Conservation (phyloP, 2,888 invertebrate genomes). For the Macrophya annulata region DNA sequence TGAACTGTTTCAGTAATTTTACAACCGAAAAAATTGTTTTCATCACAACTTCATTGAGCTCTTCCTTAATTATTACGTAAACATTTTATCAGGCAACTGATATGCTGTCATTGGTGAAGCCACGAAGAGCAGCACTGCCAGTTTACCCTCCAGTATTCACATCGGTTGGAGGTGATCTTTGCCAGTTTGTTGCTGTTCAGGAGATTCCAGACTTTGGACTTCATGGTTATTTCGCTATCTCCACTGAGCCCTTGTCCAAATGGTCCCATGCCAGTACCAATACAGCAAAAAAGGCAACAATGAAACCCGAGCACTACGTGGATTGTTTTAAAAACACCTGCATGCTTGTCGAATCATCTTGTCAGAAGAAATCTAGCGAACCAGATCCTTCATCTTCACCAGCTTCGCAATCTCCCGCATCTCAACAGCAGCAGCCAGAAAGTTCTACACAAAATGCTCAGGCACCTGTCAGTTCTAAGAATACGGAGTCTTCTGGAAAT, state of each 20-base stretch:
- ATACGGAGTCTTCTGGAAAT: neutral
- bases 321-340: conserved; percentile 56
- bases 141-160: conserved; percentile 57
- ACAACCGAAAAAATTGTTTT: neutral
- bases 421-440: conserved; percentile 10
- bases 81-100: conserved; percentile 60
- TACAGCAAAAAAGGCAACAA: conserved; percentile 10
- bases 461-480: neutral
- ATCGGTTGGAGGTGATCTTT: conserved; percentile 73
- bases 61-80: neutral
- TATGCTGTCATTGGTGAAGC: conserved; percentile 61
- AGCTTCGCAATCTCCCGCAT: neutral
- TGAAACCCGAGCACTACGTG: conserved; percentile 15
- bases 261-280: conserved; percentile 70
- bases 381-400: neutral
- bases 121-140: conserved; percentile 27
- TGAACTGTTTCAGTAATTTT: neutral
- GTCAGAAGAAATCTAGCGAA: neutral
- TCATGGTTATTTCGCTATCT: conserved; percentile 81
- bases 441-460: neutral
- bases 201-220: conserved; percentile 80
- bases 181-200: conserved; percentile 80
- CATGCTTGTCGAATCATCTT: conserved; percentile 35
- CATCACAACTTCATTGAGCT: neutral
- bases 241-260: conserved; percentile 77